phyloP scores from a whole-genome alignment of 2,113 vertebrate species.

The Tyrannus savana region DNA sequence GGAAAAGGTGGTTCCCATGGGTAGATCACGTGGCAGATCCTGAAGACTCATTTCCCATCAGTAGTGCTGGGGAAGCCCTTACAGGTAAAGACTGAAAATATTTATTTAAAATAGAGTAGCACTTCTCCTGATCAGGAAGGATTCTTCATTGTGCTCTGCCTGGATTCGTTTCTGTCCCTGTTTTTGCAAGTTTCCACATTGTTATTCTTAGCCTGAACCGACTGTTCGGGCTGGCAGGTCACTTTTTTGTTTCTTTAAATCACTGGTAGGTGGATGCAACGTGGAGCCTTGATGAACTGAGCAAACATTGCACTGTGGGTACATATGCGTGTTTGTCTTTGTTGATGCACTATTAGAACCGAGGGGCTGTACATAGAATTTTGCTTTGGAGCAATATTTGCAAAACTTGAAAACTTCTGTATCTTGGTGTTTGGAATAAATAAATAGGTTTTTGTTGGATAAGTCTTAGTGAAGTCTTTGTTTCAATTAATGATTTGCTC shows the following conservation, averaged over 20 bases:
- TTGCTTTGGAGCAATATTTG: slow-evolving; percentile 79
- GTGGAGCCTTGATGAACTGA: slow-evolving; percentile 64
- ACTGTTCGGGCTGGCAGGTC: slow-evolving; percentile 34
- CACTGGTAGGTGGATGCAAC: slow-evolving; percentile 54
- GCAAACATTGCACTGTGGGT: slow-evolving; percentile 74
- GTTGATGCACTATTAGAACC: slow-evolving; percentile 71
- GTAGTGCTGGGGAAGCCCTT: background rate
- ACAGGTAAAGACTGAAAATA: slow-evolving; percentile 58
- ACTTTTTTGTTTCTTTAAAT: slow-evolving; percentile 54
- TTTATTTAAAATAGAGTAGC: slow-evolving; percentile 65
- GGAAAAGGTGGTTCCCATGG: background rate
- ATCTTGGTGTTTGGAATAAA: slow-evolving; percentile 77
- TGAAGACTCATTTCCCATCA: background rate
- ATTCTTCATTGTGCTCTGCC: slow-evolving; percentile 39
- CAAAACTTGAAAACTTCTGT: slow-evolving; percentile 77
- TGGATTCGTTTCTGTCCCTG: slow-evolving; percentile 44
- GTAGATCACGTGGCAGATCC: background rate
- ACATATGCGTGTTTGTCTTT: slow-evolving; percentile 28
- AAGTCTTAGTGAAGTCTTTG: slow-evolving; percentile 47
- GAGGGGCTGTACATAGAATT: slow-evolving; percentile 72
- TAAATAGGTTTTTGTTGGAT: slow-evolving; percentile 77
- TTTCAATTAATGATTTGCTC: background rate
- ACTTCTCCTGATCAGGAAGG: slow-evolving; percentile 51
- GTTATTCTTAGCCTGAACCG: slow-evolving; percentile 39
- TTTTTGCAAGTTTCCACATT: slow-evolving; percentile 55